These are phyloP conservation scores for Coelogynopora nodosa DNA, from an alignment of 2,888 invertebrate species.

Conservation along the genomic window DNA sequence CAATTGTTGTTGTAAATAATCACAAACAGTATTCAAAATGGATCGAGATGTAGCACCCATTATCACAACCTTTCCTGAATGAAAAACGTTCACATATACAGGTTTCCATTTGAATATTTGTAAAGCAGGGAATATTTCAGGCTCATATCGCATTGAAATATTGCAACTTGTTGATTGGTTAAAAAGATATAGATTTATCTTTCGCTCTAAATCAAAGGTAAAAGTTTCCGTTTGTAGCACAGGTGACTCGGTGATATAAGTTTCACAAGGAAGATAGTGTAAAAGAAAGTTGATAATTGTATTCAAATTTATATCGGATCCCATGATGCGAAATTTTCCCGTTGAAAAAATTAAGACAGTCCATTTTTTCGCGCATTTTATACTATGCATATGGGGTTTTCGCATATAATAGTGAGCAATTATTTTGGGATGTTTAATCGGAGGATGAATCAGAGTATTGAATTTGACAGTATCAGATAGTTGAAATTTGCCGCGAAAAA, in stretches of 20 bases:
- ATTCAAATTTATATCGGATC: not conserved
- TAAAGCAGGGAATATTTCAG: not conserved
- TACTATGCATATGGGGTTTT: not conserved
- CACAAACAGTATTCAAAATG: too few species aligned
- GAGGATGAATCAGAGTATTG: not conserved
- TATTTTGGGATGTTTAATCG: not conserved
- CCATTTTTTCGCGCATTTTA: not conserved
- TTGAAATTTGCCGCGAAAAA: not conserved
- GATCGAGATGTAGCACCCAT: too few species aligned
- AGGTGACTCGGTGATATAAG: not conserved
- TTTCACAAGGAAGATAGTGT: not conserved
- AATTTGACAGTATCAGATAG: not conserved
- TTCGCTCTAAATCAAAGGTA: not conserved
- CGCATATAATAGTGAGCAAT: not conserved
- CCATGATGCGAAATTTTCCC: not conserved
- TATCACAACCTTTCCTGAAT: too few species aligned
- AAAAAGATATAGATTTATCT: not conserved
- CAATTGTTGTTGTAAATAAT: too few species aligned
- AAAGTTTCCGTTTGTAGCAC: not conserved
- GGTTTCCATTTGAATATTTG: not conserved
- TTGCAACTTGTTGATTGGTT: not conserved
- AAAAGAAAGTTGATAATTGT: not conserved
- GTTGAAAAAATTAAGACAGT: not conserved
- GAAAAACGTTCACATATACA: too few species aligned
- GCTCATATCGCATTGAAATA: not conserved